Evolutionary conservation across 2,797 vertebrate genomes (phyloP).

Genomic region (Trachurus trachurus): DNA sequence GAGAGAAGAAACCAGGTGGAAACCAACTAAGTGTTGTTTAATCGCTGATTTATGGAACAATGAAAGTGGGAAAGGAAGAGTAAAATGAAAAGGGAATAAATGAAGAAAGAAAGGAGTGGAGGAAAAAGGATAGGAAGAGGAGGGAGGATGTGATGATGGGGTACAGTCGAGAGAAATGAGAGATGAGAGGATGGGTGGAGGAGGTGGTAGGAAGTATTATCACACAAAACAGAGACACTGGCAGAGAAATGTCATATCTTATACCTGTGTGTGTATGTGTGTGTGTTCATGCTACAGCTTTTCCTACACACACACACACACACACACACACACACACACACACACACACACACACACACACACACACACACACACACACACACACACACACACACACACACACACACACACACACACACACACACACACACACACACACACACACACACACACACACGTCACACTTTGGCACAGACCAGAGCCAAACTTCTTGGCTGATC

Average conservation of each 20-base stretch:
- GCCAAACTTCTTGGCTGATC: slow-evolving; percentile 59
- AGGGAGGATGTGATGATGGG: background rate
- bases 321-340: slow-evolving; percentile 18
- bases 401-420: slow-evolving; percentile 16
- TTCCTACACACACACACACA: slow-evolving; percentile 14
- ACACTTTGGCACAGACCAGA: slow-evolving; percentile 39
- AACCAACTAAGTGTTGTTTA: background rate
- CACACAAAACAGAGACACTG: slow-evolving; percentile 32
- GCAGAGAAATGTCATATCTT: slow-evolving; percentile 25
- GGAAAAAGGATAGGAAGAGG: background rate
- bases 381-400: too few relatives aligned
- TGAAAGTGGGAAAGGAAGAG: background rate
- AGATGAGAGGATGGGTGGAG: background rate
- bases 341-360: slow-evolving; percentile 22
- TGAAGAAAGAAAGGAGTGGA: background rate
- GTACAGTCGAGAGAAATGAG: background rate
- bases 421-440: slow-evolving; percentile 19
- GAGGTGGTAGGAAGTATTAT: slow-evolving; percentile 29
- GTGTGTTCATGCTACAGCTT: background rate
- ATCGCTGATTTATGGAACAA: background rate
- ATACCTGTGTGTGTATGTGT: slow-evolving; percentile 23
- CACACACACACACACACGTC: too few relatives aligned
- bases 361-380: too few relatives aligned
- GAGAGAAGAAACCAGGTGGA: background rate
- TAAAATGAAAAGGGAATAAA: background rate